Evolutionary conservation across 2,113 vertebrate species (phyloP), one percentile per base, ranked within the genome.

Genomic region (Paracanthobrama guichenoti): DNA sequence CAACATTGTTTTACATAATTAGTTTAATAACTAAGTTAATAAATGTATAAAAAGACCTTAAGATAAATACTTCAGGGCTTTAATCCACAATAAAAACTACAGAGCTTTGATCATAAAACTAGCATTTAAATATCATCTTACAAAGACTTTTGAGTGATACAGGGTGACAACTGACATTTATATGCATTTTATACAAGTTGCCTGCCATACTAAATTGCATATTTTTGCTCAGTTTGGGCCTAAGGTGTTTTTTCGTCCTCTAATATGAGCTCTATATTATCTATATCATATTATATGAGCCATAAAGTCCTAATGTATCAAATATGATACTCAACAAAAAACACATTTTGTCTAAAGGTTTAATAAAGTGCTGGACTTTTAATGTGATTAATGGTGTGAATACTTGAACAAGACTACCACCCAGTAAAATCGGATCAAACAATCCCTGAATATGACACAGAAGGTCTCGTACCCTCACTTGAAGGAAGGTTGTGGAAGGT

Each of bases 401-500:
- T 55, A 8, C 53, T 20, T 55, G 18, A 53, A 53, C 50, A 53
- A 73, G 39, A 44, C 44, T 42, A n/a, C 44, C 71, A 73, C 13
- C 71, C n/a, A 69, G 39, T 42, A 69, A 31, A 55, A 60, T 24
- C 14, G 6, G 14, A 31, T 24, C 46, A 69, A 39, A 53, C 64
- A 18, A 72, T 55, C 53, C 20, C 53, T 22, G 53, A 55, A 55
- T 8, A 55, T 22, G 53, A 73, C 76, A 50, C 39, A 71, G 14
- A 62, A 24, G 12, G 9, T 46, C 28, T 86, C 90, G 90, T 89
- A 95, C 94, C 96, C 60, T 96, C 95, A 69, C 88, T 94, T 71
- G 87, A 90, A 44, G 95, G 59, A 84, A 94, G 95, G 84, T 93
- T 95, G 79, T 94, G 95, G 89, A 96, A 96, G 62, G 92, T 93